Base-by-base conservation (phyloP, 2,888 invertebrate species). In the Cheilosia variabilis region DNA sequence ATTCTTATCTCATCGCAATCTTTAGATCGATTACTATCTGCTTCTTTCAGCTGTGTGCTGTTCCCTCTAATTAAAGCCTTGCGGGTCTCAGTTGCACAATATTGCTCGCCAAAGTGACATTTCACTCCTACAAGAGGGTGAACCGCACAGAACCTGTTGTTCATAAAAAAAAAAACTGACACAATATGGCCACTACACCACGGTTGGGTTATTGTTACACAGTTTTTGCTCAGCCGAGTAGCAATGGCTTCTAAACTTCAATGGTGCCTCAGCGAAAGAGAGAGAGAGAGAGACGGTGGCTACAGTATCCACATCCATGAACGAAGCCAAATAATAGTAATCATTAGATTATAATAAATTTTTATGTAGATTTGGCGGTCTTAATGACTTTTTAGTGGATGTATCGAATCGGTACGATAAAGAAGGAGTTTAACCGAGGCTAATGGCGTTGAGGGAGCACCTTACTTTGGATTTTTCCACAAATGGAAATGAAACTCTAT, bases 61-160 rank as follows among this genome's bases (percentile, higher is more conserved):
- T 27, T 65, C 63, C 69, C 57, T 34, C 63, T 71, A 69, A 82
- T 82, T 77, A 71, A 69, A 19, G 63, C 60, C 71, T 65, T 53
- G 50, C 69, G 58, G 31, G 15, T 24, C 27, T 19, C 22, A 13
- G 65, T 84, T 80, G 80, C 84, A 71, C 75, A 80, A 84, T 50
- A 50, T 66, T 53, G 41, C 52, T 69, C 71, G 77, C 45, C 45
- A 76, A 84, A 71, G 75, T 84, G 84, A 84, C 84, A 84, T 84
- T 84, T 84, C 60, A 75, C 80, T 80, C 84, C 84, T 60, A 75
- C 69, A 52, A 66, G 41, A 69, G 62, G 52, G 43, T 27, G 24
- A 15, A 62, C 24, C 9, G 27, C 9, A 37, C 50, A 68, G 63
- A 78, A 69, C 57, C 81, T 81, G 81, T 50, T 24, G 52, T 22